Evolutionary conservation across 2,888 invertebrate species (phyloP), one percentile per base, ranked within the genome.

Genomic region (Diaphora mendica): DNA sequence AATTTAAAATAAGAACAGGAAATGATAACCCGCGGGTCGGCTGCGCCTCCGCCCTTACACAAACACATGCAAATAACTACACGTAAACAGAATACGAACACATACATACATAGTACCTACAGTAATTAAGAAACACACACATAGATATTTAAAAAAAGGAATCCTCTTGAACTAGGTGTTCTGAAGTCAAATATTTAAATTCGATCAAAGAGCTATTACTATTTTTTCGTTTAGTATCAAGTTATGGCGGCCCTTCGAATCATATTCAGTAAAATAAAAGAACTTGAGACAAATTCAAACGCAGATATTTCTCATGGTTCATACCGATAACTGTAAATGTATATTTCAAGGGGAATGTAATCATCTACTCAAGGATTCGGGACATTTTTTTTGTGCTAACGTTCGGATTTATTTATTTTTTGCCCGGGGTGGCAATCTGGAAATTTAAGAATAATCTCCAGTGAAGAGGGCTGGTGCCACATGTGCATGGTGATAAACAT

Each of bases 371-470:
- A 89, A 91, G 93, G 92, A 94, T 94, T 93, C 90, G 91, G 92
- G 90, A 89, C 87, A 90, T 89, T 94, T 95, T n/a, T 59, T 95
- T 95, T 95, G 92, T 94, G 82, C 82, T 74, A 76, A 84, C 86
- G 85, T 87, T 86, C 90, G 90, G 94, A 95, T 95, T 95, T 95
- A 95, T 95, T 94, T 95, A 92, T 94, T 95, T 95, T 95, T 95
- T 95, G 93, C 92, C 87, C 90, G 92, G 94, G 93, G 93, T 93
- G 95, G 95, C 95, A 95, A 95, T 95, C 94, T 95, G 95, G 95
- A 93, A 90, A 93, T 94, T 95, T 94, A 92, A 90, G 93, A 93
- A 94, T 94, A 93, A 95, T 95, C 94, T 93, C 88, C 86, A 87
- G 86, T 91, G 91, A 91, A 92, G 94, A 92, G 93, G 92, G 90